Percentiles rank a stretch among this genome's conserved stretches.
Evolutionary conservation across 2,797 vertebrate species (phyloP).

Genomic region (Crocodylus rhombifer): DNA sequence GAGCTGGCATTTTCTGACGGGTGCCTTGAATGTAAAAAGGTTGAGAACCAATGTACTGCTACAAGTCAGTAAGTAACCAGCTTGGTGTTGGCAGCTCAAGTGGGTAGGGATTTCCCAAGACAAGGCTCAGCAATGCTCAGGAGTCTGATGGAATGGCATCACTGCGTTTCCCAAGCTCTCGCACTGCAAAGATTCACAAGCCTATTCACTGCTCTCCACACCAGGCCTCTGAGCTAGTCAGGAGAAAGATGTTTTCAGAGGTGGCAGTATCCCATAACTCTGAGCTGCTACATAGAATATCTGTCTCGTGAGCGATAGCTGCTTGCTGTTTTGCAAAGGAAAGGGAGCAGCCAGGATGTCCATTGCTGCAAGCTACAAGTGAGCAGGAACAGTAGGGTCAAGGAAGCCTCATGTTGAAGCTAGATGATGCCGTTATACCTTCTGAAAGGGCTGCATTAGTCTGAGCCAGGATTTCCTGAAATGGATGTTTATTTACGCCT

Average conservation of each 20-base stretch:
- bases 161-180: neutral
- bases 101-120: neutral
- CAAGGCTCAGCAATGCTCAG: neutral
- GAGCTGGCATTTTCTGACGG: too few relatives aligned
- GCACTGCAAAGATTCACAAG: neutral
- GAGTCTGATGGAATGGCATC: neutral
- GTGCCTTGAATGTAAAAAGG: too few relatives aligned
- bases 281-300: neutral
- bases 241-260: neutral
- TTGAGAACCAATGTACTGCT: too few relatives aligned
- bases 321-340: neutral
- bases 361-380: neutral
- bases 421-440: neutral
- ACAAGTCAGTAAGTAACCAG: too few relatives aligned
- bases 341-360: neutral
- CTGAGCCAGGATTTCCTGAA: neutral
- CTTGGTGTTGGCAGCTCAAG: neutral
- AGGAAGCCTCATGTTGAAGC: neutral
- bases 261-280: too few relatives aligned
- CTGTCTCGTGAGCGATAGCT: neutral
- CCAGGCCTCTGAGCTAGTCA: neutral
- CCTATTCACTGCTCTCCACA: neutral
- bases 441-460: neutral
- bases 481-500: neutral
- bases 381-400: neutral